These are phyloP conservation scores for Staurois parvus DNA, from an alignment of 2,797 vertebrate genomes.

Conservation along the genomic window DNA sequence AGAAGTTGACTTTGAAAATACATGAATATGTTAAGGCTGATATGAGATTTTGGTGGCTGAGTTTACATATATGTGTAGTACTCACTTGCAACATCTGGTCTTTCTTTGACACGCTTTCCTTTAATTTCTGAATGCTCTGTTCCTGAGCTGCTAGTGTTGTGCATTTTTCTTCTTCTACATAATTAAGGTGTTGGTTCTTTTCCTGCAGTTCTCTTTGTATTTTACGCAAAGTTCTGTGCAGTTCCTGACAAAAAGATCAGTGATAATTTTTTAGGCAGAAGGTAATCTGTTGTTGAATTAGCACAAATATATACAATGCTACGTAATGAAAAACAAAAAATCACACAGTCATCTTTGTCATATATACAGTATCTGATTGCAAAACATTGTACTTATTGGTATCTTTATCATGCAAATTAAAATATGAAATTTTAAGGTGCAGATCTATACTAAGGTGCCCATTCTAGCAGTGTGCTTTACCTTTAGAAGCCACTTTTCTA, in stretches of 20 bases:
- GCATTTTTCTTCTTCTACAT: constrained; percentile 74
- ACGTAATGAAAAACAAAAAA: neutral
- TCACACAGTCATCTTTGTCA: no score
- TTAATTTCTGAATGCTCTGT: constrained; percentile 78
- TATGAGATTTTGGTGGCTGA: no score
- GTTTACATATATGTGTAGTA: neutral
- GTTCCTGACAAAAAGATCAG: constrained; percentile 76
- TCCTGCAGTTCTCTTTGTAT: constrained; percentile 79
- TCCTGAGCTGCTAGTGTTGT: constrained; percentile 77
- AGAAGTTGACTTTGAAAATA: no score
- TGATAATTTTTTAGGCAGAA: neutral
- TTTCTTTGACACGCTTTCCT: constrained; percentile 79
- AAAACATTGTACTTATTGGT: no score
- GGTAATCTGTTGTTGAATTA: neutral
- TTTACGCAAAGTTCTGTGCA: constrained; percentile 81
- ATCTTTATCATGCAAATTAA: no score
- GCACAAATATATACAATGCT: neutral
- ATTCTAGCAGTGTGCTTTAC: no score
- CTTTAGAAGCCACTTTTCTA: no score
- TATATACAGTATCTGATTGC: no score
- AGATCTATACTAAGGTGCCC: no score
- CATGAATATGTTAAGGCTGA: no score
- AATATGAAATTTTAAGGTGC: no score
- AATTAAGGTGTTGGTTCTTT: constrained; percentile 78
- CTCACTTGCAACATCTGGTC: constrained; percentile 85